These are phyloP conservation scores for Hydractinia echinata DNA, from an alignment of 30 jellyfish, hydroid and myxozoan species.

Conservation along the genomic window DNA sequence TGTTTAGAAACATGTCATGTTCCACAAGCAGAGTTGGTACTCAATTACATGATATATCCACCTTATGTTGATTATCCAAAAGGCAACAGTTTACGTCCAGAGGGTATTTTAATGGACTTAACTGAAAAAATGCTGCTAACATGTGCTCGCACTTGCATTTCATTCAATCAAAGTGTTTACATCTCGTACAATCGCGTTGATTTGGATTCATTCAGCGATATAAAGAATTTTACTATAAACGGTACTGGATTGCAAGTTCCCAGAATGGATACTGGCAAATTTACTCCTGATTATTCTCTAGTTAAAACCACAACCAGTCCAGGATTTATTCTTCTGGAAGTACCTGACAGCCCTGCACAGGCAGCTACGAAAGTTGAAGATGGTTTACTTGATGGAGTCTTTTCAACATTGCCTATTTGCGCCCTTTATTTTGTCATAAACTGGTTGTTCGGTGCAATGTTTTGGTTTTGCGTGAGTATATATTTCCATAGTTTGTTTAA, in stretches of 20 bases:
- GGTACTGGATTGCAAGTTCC: conserved; percentile 12
- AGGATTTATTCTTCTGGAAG: background rate
- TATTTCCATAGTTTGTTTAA: too few relatives aligned
- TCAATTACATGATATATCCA: background rate
- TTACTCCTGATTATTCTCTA: background rate
- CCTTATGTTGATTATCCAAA: conserved; percentile 15
- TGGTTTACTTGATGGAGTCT: conserved; percentile 10
- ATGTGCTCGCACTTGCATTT: conserved; percentile 1
- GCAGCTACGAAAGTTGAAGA: conserved; percentile 13
- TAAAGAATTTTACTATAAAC: background rate
- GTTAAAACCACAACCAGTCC: background rate
- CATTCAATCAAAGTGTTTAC: background rate
- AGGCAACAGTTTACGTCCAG: background rate
- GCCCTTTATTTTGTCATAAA: background rate
- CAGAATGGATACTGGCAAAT: conserved; percentile 1
- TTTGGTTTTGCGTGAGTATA: conserved; percentile 5
- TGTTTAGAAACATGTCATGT: conserved; percentile 11
- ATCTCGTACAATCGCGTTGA: background rate
- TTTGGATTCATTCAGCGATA: background rate
- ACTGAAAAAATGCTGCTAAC: background rate
- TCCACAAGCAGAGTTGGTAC: background rate
- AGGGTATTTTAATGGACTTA: background rate
- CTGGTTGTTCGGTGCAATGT: conserved; percentile 19
- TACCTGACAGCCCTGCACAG: background rate
- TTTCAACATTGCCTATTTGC: background rate